phyloP scores from a whole-genome alignment of 2,888 invertebrate species.

The Dicycla oo region DNA sequence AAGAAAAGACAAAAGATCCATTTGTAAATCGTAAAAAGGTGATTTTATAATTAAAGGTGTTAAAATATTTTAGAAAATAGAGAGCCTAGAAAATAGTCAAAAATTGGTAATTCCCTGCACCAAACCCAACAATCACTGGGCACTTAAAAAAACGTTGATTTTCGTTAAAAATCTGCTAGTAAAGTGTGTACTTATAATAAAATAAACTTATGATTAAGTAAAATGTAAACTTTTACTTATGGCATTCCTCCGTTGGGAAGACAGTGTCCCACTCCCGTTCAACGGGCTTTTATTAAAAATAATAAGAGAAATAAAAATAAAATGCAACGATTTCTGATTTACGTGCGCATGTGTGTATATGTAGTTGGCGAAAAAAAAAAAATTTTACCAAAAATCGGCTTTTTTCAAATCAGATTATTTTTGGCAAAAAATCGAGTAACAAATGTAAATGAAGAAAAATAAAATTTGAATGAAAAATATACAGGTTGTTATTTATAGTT shows the following conservation, averaged over 20 bases:
- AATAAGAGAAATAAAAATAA: slow-evolving; percentile 60
- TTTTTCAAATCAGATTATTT: not conserved
- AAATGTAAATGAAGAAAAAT: not conserved
- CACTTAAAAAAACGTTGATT: slow-evolving; percentile 43
- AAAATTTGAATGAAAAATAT: not conserved
- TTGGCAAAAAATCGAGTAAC: not conserved
- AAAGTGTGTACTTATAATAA: slow-evolving; percentile 64
- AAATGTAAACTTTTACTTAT: slow-evolving; percentile 65
- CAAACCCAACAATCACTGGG: slow-evolving; percentile 61
- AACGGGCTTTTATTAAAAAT: slow-evolving; percentile 67
- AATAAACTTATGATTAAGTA: slow-evolving; percentile 62
- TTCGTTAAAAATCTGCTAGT: slow-evolving; percentile 49
- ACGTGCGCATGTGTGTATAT: slow-evolving; percentile 4
- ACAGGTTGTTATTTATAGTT: slow-evolving; percentile 26
- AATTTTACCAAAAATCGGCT: not conserved
- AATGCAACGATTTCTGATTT: slow-evolving; percentile 57
- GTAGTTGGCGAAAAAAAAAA: not conserved
- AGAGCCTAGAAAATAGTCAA: slow-evolving; percentile 30
- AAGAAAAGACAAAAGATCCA: slow-evolving; percentile 43
- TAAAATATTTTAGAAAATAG: slow-evolving; percentile 27
- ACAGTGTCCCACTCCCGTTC: slow-evolving; percentile 75
- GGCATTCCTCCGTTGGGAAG: slow-evolving; percentile 67
- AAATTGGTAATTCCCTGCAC: slow-evolving; percentile 29
- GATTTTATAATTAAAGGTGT: not conserved
- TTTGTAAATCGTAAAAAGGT: slow-evolving; percentile 14